A percentile compares a stretch with the other conserved stretches of the same genome.
Evolutionary conservation across 2,113 vertebrate species (phyloP).

Genomic region (Alaudala cheleensis): DNA sequence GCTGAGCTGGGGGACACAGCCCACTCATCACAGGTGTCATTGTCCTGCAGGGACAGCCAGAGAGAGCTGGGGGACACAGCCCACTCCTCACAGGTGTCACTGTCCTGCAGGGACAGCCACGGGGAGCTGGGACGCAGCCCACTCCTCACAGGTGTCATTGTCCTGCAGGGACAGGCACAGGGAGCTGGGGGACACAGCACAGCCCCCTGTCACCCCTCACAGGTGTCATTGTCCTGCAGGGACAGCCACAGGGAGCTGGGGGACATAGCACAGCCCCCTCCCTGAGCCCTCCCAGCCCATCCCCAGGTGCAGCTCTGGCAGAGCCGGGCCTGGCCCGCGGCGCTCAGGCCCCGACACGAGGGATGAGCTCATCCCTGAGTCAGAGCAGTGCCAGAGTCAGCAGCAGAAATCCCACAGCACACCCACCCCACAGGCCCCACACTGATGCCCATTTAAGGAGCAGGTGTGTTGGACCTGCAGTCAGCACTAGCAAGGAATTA

Average conservation of each 20-base stretch:
- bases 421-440: neutral
- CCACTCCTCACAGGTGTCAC: neutral
- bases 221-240: slow-evolving; percentile 75
- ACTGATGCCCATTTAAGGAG: slow-evolving; percentile 35
- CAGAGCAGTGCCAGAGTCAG: neutral
- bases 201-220: slow-evolving; percentile 95
- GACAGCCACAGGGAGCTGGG: neutral
- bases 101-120: neutral
- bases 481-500: neutral
- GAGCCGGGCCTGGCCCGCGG: neutral
- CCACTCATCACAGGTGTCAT: slow-evolving; percentile 92
- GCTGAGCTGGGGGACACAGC: neutral
- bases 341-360: slow-evolving; percentile 1
- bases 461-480: neutral
- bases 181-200: neutral
- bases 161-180: neutral
- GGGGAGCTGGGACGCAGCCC: neutral
- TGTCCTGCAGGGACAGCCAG: neutral
- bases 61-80: neutral
- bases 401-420: neutral
- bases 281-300: rapidly evolving
- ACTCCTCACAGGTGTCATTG: neutral
- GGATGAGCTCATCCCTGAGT: slow-evolving; percentile 43
- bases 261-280: neutral
- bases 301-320: neutral